Evolutionary conservation across 2,797 vertebrate genomes (phyloP).

Genomic region (Trachurus trachurus): DNA sequence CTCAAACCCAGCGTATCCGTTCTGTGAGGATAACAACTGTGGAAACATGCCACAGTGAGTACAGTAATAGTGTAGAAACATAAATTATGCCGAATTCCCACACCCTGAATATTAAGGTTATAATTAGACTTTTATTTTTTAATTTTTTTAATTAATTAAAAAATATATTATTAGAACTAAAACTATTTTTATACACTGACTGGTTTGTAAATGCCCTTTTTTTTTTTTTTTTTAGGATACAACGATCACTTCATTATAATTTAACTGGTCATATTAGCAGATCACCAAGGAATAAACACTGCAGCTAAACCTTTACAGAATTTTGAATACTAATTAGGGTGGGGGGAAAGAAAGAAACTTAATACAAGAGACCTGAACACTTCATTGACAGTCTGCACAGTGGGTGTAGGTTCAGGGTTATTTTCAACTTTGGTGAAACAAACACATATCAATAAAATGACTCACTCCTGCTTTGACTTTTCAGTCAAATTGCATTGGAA

Average conservation of each 20-base stretch:
- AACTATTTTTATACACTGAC: not conserved
- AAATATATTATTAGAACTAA: not conserved
- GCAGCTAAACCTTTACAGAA: not conserved
- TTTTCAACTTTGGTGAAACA: conserved; percentile 43
- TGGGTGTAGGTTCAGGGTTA: conserved; percentile 25
- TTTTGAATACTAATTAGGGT: not conserved
- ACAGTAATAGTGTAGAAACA: conserved; percentile 48
- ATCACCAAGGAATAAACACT: not conserved
- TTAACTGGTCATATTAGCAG: not conserved
- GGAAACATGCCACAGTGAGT: conserved; percentile 37
- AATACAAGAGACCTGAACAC: not conserved
- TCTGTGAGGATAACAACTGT: conserved; percentile 41
- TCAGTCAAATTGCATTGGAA: conserved; percentile 33
- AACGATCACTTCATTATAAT: not conserved
- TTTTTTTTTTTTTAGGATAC: not conserved
- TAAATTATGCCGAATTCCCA: conserved; percentile 21
- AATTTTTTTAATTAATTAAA: not conserved
- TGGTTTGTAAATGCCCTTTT: not conserved
- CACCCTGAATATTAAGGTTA: conserved; percentile 5
- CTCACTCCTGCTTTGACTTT: conserved; percentile 52
- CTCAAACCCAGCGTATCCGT: conserved; percentile 24
- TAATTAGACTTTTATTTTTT: conserved; percentile 18
- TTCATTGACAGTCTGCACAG: not conserved
- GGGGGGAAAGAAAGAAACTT: not conserved
- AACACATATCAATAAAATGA: conserved; percentile 62